Base-by-base conservation (phyloP, 2,888 invertebrate species). In the Pilophorus perplexus region DNA sequence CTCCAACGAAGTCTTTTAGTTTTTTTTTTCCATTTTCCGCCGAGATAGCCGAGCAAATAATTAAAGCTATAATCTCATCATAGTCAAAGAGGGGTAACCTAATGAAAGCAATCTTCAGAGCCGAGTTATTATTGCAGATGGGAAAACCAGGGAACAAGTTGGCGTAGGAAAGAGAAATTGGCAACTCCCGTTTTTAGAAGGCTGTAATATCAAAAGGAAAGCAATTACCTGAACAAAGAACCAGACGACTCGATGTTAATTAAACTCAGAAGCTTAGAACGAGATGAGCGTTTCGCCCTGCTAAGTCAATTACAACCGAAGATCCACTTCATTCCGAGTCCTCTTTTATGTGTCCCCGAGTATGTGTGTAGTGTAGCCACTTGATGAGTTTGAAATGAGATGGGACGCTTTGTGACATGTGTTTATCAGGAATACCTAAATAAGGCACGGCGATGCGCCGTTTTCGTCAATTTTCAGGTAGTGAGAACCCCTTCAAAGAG, bases 211-310 rank as follows among this genome's bases (percentile, higher is more conserved):
- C 59, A 44, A 25, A 33, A 59, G 44, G 44, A 33, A 59, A 59
- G 42, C 44, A 59, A 59, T 59, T 59, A 59, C 44, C 59, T 40
- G 42, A 59, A 59, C 59, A 59, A 59, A 59, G 59, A 16, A 23
- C 27, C 5, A n/a, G 54, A 12, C 23, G 33, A 33, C 44, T 59
- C 40, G 44, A 40, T 55, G 55, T 59, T 59, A 59, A 59, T 59
- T 59, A 59, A 59, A 59, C 42, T 59, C 33, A 16, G 59, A 59
- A 44, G 42, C 59, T 59, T 59, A 16, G 42, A 59, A 40, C 27
- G 16, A 59, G 27, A 42, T 40, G 44, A 40, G 44, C 37, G 20
- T 55, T 55, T 55, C 37, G 16, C 27, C 59, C n/a, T n/a, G 18
- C 40, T 12, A 55, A 55, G 55, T 55, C 55, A 38, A 55, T 55